Evolutionary conservation across 2,797 vertebrate genomes (phyloP).

Genomic region (Catharus ustulatus): DNA sequence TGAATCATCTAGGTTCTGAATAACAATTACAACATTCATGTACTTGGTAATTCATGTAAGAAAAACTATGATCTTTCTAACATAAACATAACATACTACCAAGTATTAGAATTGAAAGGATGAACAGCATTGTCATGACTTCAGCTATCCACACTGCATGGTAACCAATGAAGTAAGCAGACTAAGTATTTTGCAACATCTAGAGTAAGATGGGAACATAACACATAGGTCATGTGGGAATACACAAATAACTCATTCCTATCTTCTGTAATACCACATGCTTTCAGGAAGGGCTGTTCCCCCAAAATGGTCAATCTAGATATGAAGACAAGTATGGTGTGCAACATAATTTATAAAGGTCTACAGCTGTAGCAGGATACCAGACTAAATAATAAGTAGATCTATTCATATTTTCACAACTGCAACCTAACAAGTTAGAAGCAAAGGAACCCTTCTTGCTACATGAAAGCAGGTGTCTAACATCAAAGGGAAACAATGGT

Average conservation of each 20-base stretch:
- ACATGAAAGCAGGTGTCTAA: not conserved
- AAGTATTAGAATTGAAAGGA: not conserved
- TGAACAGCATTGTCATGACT: not conserved
- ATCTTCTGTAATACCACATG: not conserved
- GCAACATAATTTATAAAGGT: not conserved
- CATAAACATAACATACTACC: not conserved
- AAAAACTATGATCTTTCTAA: conserved; percentile 17
- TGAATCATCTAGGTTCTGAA: conserved; percentile 28
- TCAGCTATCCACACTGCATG: not conserved
- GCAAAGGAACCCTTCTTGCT: not conserved
- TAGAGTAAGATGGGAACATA: not conserved
- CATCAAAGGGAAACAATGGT: not conserved
- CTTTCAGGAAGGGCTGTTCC: not conserved
- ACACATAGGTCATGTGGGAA: not conserved
- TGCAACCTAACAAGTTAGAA: not conserved
- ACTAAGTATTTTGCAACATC: not conserved
- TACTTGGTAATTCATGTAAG: not conserved
- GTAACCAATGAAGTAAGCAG: not conserved
- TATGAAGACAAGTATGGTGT: not conserved
- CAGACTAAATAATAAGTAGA: not conserved
- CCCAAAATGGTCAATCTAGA: not conserved
- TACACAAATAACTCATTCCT: not conserved
- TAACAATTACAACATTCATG: conserved; percentile 4
- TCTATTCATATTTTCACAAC: not conserved
- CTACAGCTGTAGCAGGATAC: not conserved